Percentiles rank a stretch among this genome's conserved stretches.
phyloP scores from a whole-genome alignment of 92 coral and sea anemone genomes.

The Palythoa heliodiscus region DNA sequence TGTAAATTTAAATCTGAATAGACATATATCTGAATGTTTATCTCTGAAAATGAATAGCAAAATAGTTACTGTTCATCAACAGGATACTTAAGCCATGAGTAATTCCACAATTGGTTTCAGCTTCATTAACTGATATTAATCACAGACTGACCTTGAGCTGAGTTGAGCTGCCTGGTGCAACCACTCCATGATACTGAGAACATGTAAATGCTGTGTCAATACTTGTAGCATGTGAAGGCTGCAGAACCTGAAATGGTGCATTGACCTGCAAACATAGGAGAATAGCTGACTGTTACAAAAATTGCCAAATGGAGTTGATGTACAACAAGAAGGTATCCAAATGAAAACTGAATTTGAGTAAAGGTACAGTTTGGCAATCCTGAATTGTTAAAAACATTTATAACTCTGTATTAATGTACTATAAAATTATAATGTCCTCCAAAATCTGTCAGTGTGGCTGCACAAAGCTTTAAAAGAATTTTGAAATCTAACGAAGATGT shows the following conservation, averaged over 20 bases:
- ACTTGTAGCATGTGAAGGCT: constrained; percentile 80
- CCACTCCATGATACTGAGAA: constrained; percentile 94
- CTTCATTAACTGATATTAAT: not conserved
- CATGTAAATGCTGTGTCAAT: constrained; percentile 89
- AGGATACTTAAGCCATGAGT: too few species aligned
- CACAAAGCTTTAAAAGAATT: too few species aligned
- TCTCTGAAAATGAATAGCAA: too few species aligned
- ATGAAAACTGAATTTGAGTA: not conserved
- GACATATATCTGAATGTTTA: too few species aligned
- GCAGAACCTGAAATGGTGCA: constrained; percentile 95
- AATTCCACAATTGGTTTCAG: too few species aligned
- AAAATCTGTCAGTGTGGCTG: too few species aligned
- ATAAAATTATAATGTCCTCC: too few species aligned
- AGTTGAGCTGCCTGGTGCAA: constrained; percentile 79
- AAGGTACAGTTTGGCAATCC: not conserved
- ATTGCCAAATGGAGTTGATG: not conserved
- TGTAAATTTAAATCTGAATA: too few species aligned
- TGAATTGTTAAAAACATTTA: too few species aligned
- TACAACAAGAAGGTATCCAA: not conserved
- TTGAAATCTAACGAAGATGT: too few species aligned
- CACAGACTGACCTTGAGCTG: constrained; percentile 71
- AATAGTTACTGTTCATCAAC: too few species aligned
- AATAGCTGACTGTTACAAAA: not conserved
- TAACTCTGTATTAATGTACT: too few species aligned
- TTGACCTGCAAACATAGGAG: constrained; percentile 60